Evolutionary conservation across 2,113 vertebrate genomes (phyloP), one percentile per base, ranked within the genome.

Genomic region (Malurus cyaneus): DNA sequence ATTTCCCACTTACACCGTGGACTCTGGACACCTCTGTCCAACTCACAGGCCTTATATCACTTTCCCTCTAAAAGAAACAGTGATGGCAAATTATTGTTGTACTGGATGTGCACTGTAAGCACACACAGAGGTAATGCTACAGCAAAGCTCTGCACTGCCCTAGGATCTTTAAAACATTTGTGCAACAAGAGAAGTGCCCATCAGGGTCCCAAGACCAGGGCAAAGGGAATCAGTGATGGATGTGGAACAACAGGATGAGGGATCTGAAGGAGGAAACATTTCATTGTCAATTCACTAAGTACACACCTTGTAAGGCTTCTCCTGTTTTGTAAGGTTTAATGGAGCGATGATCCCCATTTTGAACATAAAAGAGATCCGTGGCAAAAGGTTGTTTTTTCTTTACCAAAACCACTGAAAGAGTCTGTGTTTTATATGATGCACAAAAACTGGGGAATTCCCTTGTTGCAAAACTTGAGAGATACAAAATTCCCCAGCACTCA

Each of bases 101-200:
- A 39, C 39, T 26, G 18, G 13, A 3, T 32, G 36, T 25, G 46
- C 28, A 11, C 19, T 24, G 13, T 24, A 73, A 69, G 14, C 36
- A 25, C 15, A 28, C 20, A 28, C 20, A 9, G 0, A 52, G 31
- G 3, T 15, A 50, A 52, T 28, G 20, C 12, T 36, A 8, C 23
- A 69, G 11, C 17, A 34, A 19, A n/a, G 0, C 0, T 13, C n/a
- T 41, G 18, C 19, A 4, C 25, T 67, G 19, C 25, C 28, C 49
- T 54, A 34, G 16, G 44, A 14, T 5, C 53, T 76, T 18, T 61
- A 52, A 72, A 80, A 54, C 18, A 31, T 23, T 5, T 32, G 9
- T 56, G 32, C 39, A 81, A 46, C 8, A 50, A 70, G 19, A 69
- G 14, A 20, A 57, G 21, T 25, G 14, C 28, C 66, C 28, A 20